Evolutionary conservation across 2,888 invertebrate genomes (phyloP).

Genomic region (Dermolepida albohirtum): DNA sequence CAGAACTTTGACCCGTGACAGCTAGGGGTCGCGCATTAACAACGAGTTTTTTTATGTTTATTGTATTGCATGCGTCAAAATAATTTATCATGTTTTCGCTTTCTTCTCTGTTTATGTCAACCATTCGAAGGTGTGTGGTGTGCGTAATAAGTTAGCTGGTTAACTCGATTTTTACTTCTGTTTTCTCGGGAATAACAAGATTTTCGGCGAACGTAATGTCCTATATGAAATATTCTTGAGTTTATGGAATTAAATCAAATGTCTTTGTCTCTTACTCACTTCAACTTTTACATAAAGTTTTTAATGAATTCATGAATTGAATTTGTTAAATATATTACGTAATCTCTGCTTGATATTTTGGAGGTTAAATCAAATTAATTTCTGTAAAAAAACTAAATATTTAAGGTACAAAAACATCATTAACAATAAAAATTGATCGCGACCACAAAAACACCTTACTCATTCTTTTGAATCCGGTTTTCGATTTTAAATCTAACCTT

Average conservation of each 20-base stretch:
- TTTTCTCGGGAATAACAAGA: conserved; percentile 10
- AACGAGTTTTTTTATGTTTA: conserved; percentile 17
- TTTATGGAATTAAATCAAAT: conserved; percentile 16
- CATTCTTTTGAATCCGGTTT: no score
- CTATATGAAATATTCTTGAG: conserved; percentile 26
- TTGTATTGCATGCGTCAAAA: conserved; percentile 38
- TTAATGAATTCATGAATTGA: no score
- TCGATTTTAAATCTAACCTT: no score
- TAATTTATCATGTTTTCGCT: conserved; percentile 33
- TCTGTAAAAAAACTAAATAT: no score
- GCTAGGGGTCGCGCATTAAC: neutral
- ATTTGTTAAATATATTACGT: no score
- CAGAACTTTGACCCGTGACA: no score
- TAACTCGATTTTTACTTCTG: conserved; percentile 32
- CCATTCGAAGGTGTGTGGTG: conserved; percentile 1
- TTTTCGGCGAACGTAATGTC: conserved; percentile 24
- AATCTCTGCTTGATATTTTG: no score
- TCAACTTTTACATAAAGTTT: neutral
- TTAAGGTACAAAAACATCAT: no score
- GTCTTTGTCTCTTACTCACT: neutral
- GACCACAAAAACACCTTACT: no score
- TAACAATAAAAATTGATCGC: no score
- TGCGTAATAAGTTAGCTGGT: conserved; percentile 14
- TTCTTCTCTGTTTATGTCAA: conserved; percentile 10
- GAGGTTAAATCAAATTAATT: no score